A percentile compares a stretch with the other conserved stretches of the same genome.
Evolutionary conservation across 2,113 vertebrate genomes (phyloP).

Genomic region (Sisor rabdophorus): DNA sequence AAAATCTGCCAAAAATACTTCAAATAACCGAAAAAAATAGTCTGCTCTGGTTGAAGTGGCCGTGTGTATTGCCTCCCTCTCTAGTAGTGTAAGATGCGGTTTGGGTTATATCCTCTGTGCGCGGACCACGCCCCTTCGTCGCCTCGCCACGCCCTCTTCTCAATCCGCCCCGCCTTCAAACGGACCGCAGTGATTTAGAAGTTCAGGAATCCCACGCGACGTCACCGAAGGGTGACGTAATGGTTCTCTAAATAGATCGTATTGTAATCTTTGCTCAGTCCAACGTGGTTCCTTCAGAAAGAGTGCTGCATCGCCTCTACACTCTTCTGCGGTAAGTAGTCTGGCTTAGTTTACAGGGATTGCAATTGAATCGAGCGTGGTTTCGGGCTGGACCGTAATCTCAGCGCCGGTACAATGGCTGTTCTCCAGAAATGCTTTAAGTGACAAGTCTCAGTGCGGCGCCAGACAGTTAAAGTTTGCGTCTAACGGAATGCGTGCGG

Average conservation of each 20-base stretch:
- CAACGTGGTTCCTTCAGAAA: conserved; percentile 97
- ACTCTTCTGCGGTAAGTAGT: conserved; percentile 95
- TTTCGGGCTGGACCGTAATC: neutral
- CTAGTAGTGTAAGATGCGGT: neutral
- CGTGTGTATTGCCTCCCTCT: neutral
- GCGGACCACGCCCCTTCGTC: conserved; percentile 48
- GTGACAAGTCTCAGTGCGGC: conserved; percentile 57
- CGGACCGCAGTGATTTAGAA: conserved; percentile 99
- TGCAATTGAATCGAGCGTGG: neutral
- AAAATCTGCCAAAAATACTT: neutral
- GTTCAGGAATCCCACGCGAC: conserved; percentile 99
- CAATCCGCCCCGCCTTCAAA: conserved; percentile 55
- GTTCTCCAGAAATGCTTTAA: conserved; percentile 12
- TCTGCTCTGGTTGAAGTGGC: neutral
- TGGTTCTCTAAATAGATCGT: conserved; percentile 99
- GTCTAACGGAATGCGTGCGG: conserved; percentile 9
- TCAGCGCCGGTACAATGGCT: conserved; percentile 36
- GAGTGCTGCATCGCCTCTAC: conserved; percentile 84
- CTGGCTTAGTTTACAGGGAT: conserved; percentile 26
- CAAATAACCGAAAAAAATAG: neutral
- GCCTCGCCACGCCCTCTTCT: conserved; percentile 55
- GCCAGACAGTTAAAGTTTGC: neutral
- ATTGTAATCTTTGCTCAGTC: conserved; percentile 99
- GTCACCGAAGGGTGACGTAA: conserved; percentile 98
- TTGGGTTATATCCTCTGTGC: neutral